Base-by-base conservation (phyloP, 2,113 vertebrate genomes). In the Proterorhinus semilunaris region DNA sequence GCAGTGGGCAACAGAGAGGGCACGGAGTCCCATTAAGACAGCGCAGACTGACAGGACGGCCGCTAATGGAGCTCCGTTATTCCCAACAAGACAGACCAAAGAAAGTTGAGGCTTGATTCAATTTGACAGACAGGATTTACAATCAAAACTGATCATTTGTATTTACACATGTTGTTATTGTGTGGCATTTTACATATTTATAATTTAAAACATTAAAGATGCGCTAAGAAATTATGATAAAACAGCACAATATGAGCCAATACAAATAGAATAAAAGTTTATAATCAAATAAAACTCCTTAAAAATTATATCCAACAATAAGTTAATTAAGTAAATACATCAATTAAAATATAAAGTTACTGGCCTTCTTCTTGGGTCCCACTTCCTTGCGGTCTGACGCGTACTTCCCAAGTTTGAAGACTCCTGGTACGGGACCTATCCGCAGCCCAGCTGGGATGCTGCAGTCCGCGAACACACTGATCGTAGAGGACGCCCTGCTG, bases 401-500 rank as follows among this genome's bases (percentile, higher is more conserved):
- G 92, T 96, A 97, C 91, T 98, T 98, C 85, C 98, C 98, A 83
- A 99, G 92, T 90, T 95, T 98, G 92, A 97, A 99, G 93, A 92
- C 87, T 79, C 96, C 96, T 17, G 95, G 94, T 66, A 96, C 93
- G 0, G 98, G 98, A 84, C 98, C 98, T 72, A 98, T 93, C 69
- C 96, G 94, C 87, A 98, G 92, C 68, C 96, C 97, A 8, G 95
- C 93, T n/a, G 96, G 95, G 92, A 99, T 94, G 93, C 93, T 95
- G 94, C 93, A 95, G 83, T 96, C 98, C 2, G 97, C 94, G 72
- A 92, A 94, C 82, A 99, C 94, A 91, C 95, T 94, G 92, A 90
- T 71, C 65, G 86, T 90, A 89, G 95, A 91, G 81, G 94, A 90
- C 85, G 93, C 86, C 89, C 94, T 89, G 87, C 90, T 89, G 79